Evolutionary conservation across 2,113 vertebrate species (phyloP).

Genomic region (Tautogolabrus adspersus): DNA sequence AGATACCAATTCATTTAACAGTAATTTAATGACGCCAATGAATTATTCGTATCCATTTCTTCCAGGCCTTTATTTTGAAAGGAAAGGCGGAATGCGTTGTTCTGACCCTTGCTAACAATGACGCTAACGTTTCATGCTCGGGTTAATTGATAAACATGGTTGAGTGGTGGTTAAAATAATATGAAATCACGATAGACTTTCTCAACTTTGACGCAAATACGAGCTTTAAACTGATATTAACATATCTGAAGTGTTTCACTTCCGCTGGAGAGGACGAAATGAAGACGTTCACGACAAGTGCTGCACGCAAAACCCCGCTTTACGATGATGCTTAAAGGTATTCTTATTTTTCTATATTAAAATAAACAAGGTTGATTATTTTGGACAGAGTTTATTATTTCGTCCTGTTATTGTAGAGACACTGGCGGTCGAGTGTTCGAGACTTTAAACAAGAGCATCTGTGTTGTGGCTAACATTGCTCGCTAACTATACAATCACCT

Average conservation of each 20-base stretch:
- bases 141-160: not conserved
- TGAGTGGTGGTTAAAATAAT: not conserved
- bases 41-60: too few species aligned
- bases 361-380: not conserved
- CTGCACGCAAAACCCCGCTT: not conserved
- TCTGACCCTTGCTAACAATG: not conserved
- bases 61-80: conserved; percentile 54
- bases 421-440: too few species aligned
- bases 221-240: not conserved
- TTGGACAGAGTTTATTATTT: fast-evolving
- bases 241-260: not conserved
- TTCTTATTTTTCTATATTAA: not conserved
- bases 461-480: too few species aligned
- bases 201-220: too few species aligned
- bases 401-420: not conserved
- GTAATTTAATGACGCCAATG: not conserved
- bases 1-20: too few species aligned
- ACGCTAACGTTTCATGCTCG: not conserved
- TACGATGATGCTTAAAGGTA: conserved; percentile 42
- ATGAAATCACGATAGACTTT: too few species aligned
- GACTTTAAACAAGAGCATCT: too few species aligned
- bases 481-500: too few species aligned
- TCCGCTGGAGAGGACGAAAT: not conserved
- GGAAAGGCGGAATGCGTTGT: conserved; percentile 7
- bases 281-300: not conserved